A percentile compares a stretch with the other conserved stretches of the same genome.
Conservation (phyloP, 2,888 invertebrate genomes). For the Campoplex nolae region DNA sequence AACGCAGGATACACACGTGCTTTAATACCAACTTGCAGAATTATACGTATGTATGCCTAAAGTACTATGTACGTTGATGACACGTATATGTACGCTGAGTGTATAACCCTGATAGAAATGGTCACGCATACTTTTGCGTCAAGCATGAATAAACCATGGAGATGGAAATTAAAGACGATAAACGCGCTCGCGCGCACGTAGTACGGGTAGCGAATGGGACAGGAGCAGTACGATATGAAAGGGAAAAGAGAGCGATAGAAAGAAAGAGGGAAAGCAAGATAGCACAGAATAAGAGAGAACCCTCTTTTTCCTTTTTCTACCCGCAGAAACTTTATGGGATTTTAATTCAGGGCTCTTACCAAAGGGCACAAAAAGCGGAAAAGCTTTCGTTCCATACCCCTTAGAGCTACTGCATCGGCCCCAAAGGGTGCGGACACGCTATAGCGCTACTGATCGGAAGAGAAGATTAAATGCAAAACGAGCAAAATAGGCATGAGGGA, state of each 20-base stretch:
- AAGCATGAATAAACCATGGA: slow-evolving; percentile 82
- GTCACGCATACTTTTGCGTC: slow-evolving; percentile 69
- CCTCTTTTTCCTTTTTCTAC: slow-evolving; percentile 39
- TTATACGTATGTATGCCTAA: slow-evolving; percentile 26
- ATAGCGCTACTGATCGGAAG: slow-evolving; percentile 42
- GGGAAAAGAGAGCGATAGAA: slow-evolving; percentile 29
- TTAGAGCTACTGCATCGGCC: slow-evolving; percentile 21
- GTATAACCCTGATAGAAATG: slow-evolving; percentile 52
- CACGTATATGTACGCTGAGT: slow-evolving; percentile 27
- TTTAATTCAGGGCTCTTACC: slow-evolving; percentile 78
- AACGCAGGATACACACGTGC: slow-evolving; percentile 53
- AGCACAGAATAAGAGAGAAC: slow-evolving; percentile 37
- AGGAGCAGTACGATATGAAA: slow-evolving; percentile 61
- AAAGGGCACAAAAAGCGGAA: slow-evolving; percentile 51
- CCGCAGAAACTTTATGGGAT: slow-evolving; percentile 78
- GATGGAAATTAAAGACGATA: slow-evolving; percentile 83
- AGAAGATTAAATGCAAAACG: slow-evolving; percentile 47
- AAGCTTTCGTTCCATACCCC: slow-evolving; percentile 37
- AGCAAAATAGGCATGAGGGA: slow-evolving; percentile 20
- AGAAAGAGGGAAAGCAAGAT: slow-evolving; percentile 6
- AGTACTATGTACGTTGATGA: slow-evolving; percentile 29
- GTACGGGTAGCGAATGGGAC: slow-evolving; percentile 76
- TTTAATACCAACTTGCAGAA: slow-evolving; percentile 50
- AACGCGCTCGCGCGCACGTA: slow-evolving; percentile 73
- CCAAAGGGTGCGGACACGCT: slow-evolving; percentile 10